A percentile compares a stretch with the other conserved stretches of the same genome.
Evolutionary conservation across 1,140 invertebrate species (phyloP).

Genomic region (Vollenhovia emeryi): DNA sequence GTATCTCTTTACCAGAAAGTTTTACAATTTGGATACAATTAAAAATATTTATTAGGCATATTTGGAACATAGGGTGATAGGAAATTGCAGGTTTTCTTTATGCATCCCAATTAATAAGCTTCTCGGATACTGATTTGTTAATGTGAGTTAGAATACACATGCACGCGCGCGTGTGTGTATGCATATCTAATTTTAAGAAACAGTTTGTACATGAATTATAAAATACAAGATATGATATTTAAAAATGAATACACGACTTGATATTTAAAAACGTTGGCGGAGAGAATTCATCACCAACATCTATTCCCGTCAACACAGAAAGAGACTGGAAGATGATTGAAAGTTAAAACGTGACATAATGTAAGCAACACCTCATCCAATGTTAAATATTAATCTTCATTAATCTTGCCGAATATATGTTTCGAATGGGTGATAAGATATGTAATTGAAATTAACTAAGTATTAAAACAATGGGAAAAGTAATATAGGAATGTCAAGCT

Average conservation of each 20-base stretch:
- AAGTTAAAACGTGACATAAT: slow-evolving; percentile 59
- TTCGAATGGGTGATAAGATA: slow-evolving; percentile 44
- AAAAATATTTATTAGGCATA: slow-evolving; percentile 83
- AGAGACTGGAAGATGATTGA: slow-evolving; percentile 39
- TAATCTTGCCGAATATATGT: slow-evolving; percentile 45
- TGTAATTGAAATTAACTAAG: slow-evolving; percentile 58
- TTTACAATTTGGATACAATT: slow-evolving; percentile 75
- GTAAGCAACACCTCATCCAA: slow-evolving; percentile 28
- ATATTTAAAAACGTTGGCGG: slow-evolving; percentile 47
- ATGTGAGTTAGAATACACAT: slow-evolving; percentile 14
- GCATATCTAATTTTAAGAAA: slow-evolving; percentile 61
- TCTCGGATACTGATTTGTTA: slow-evolving; percentile 57
- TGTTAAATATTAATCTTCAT: slow-evolving; percentile 31
- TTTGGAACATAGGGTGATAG: slow-evolving; percentile 82
- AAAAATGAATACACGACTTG: slow-evolving; percentile 58
- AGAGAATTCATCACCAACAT: slow-evolving; percentile 49
- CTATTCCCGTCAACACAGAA: slow-evolving; percentile 22
- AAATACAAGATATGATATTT: slow-evolving; percentile 63
- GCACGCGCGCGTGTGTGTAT: slow-evolving; percentile 76
- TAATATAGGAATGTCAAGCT: slow-evolving; percentile 75
- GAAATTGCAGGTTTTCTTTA: slow-evolving; percentile 75
- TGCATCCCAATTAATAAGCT: slow-evolving; percentile 72
- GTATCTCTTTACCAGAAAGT: slow-evolving; percentile 18
- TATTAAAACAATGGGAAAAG: slow-evolving; percentile 68
- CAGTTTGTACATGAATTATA: slow-evolving; percentile 71